Evolutionary conservation across 2,797 vertebrate species (phyloP).

Genomic region (Rhinogobio ventralis): DNA sequence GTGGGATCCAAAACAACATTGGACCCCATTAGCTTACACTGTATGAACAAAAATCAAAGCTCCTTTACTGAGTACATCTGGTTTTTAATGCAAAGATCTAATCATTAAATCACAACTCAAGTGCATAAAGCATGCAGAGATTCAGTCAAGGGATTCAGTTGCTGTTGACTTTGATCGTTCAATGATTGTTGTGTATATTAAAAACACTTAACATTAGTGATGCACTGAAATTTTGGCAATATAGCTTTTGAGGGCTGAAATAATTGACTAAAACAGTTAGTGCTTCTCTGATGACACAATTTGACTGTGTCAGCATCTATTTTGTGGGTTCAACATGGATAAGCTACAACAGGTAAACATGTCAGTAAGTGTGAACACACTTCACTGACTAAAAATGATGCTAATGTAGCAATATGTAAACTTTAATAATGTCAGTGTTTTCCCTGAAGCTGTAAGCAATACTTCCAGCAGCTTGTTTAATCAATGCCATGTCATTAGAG

Average conservation of each 20-base stretch:
- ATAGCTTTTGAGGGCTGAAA: not conserved
- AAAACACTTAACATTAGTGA: not conserved
- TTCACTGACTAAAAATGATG: not conserved
- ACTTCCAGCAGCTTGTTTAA: not conserved
- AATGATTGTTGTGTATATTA: not conserved
- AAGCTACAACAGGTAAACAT: not conserved
- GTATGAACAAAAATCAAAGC: no score
- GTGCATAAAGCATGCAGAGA: no score
- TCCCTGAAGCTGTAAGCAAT: not conserved
- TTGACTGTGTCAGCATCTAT: not conserved
- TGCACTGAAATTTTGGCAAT: not conserved
- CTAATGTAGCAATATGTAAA: not conserved
- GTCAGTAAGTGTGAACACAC: not conserved
- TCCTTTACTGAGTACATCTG: no score
- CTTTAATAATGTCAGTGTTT: not conserved
- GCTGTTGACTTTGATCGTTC: not conserved
- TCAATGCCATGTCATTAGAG: not conserved
- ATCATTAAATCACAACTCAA: not conserved
- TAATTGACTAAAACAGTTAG: not conserved
- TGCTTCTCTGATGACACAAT: not conserved
- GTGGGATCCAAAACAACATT: no score
- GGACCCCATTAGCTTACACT: no score
- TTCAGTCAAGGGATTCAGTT: not conserved
- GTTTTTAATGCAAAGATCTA: no score
- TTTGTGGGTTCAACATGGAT: not conserved